Evolutionary conservation across 2,113 vertebrate species (phyloP), one percentile per base, ranked within the genome.

Genomic region (Notothenia rossii): DNA sequence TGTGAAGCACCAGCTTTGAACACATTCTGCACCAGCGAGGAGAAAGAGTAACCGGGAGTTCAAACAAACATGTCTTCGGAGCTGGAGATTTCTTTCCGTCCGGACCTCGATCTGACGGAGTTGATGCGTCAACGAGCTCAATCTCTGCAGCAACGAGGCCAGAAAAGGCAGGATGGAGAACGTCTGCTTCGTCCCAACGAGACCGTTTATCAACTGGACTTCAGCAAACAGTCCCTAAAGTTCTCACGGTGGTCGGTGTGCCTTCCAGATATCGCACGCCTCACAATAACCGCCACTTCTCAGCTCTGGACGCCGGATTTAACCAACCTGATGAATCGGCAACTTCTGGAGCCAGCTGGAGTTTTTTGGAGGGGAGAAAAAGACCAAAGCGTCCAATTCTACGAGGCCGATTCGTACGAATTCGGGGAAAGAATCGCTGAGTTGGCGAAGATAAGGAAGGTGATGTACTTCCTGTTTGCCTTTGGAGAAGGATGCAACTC

Each of bases 281-380:
- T 98, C 78, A 95, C 77, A 0, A 64, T 99, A 91, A 96, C 92
- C 0, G 98, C 97, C 78, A 98, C 96, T 62, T 99, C 97, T 2
- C 98, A 99, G 93, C 97, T 96, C 62, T 98, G 98, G 97, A 99
- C 97, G 0, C 98, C 97, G 0, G 97, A 99, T 76, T 97, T 99
- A 87, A 99, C 98, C 87, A 89, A 97, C 84, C 96, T 98, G 73
- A 99, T 98, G 97, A 96, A 93, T 0, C 93, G 97, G 10, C 97
- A 98, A 93, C 96, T 99, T 72, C 95, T 98, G 91, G 98, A 99
- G 64, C 98, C 98, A 0, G 76, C 89, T 0, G 96, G 95, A 2
- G 91, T 95, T 76, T 99, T 99, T 94, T 98, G 96, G 97, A 96
- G 92, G 91, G 88, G 84, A 0, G 69, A 77, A 0, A 93, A 76